Conservation (phyloP, 2,113 vertebrate species). For the Onychostruthus taczanowskii region DNA sequence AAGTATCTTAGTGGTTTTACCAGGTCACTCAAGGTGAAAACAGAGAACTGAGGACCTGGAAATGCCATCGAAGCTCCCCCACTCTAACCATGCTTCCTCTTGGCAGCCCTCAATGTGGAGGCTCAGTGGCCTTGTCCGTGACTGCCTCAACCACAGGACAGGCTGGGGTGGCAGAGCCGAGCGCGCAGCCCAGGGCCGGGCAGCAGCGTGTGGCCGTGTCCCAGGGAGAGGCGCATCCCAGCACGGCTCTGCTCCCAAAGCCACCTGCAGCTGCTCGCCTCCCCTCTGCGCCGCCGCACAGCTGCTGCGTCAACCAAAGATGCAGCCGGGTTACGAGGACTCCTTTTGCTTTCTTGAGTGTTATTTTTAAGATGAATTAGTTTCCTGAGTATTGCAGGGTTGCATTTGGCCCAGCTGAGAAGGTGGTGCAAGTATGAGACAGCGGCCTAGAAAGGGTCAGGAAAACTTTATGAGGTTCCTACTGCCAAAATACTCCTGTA, state of each 20-base stretch:
- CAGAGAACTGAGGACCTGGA: neutral
- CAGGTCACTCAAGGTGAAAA: neutral
- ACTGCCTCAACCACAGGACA: neutral
- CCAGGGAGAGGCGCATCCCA: neutral
- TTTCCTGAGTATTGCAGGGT: neutral
- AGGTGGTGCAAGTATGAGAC: neutral
- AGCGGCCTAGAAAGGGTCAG: neutral
- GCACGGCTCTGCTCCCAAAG: neutral
- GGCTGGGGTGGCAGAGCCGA: neutral
- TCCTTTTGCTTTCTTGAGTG: neutral
- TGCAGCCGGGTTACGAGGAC: neutral
- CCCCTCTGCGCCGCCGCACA: neutral
- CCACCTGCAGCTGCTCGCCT: neutral
- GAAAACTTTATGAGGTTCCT: neutral
- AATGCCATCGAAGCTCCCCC: neutral
- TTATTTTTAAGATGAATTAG: neutral
- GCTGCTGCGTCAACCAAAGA: neutral
- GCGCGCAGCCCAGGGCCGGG: neutral
- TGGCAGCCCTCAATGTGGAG: neutral
- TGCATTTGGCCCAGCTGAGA: neutral
- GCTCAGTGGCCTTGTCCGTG: neutral
- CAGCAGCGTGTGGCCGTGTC: accelerated
- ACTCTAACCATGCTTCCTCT: neutral
- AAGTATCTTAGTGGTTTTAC: neutral
- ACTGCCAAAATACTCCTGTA: neutral